Evolutionary conservation across 2,797 vertebrate genomes (phyloP), one percentile per base, ranked within the genome.

Genomic region (Gadopsis marmoratus): DNA sequence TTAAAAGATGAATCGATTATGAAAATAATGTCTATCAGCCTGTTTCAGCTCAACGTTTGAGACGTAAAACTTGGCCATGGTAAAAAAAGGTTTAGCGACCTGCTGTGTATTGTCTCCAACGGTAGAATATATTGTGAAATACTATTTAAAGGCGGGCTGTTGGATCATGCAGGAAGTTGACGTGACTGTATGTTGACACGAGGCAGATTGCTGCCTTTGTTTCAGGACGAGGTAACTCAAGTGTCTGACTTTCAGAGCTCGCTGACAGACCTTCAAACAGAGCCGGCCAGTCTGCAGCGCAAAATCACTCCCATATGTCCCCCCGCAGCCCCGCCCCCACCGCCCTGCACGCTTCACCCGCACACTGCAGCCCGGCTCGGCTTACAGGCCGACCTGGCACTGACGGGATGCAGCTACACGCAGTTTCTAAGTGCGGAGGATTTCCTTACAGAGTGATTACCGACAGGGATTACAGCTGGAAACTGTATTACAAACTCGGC

Each of bases 261-360:
- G 41, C 81, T 74, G 74, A 74, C 83, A 82, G 80, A 80, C 83
- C 81, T 89, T 86, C 85, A 82, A 79, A 89, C 83, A 88, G 86
- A 88, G 89, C 64, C 90, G 72, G 39, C 70, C 82, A 82, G 91
- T 92, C 91, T 91, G 83, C 86, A 70, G 78, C 68, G 37, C 68
- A n/a, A 92, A 94, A 94, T 93, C 87, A 78, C 86, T 93, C 79
- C 91, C 92, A 92, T 81, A 88, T 94, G 93, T 91, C 74, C 31
- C 56, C 17, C 61, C 45, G 45, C 31, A 26, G 43, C 23, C 37
- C 33, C 60, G 63, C 19, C 45, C 55, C 45, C 48, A 55, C 72
- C 53, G 1, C 35, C 54, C 45, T 51, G 37, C 45, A 69, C 55
- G 31, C 71, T 54, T 23, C 58, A 1, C 56, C 8, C 68, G 23